Conservation (phyloP, 1,140 invertebrate species). For the Eupristina koningsbergeri region DNA sequence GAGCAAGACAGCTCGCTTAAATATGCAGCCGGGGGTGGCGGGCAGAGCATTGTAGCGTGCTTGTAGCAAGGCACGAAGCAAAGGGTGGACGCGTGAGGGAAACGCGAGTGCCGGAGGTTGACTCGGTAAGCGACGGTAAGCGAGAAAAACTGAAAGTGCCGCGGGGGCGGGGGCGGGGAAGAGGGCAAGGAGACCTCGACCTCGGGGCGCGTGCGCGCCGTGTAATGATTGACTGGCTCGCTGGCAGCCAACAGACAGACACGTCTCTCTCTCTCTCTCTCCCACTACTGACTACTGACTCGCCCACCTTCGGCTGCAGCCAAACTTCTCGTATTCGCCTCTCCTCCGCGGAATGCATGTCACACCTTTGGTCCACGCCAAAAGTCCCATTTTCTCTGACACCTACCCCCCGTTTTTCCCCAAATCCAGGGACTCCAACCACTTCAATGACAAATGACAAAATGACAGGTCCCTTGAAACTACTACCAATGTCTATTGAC, state of each 20-base stretch:
- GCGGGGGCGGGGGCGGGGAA: background rate
- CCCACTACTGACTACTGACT: conserved; percentile 4
- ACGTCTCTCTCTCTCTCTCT: conserved; percentile 54
- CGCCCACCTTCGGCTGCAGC: conserved; percentile 1
- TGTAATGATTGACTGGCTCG: conserved; percentile 75
- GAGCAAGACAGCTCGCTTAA: conserved; percentile 72
- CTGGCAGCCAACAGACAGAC: conserved; percentile 75
- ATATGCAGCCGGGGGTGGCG: conserved; percentile 64
- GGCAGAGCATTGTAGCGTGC: conserved; percentile 68
- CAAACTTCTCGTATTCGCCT: background rate
- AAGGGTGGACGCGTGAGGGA: conserved; percentile 65
- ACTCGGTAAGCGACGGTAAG: conserved; percentile 6
- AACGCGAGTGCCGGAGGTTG: conserved; percentile 61
- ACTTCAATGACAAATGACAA: too few species aligned
- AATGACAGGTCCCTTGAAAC: too few species aligned
- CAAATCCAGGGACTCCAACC: too few species aligned
- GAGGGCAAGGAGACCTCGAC: conserved; percentile 43
- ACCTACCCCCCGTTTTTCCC: too few species aligned
- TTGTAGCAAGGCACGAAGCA: conserved; percentile 66
- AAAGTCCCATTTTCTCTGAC: too few species aligned
- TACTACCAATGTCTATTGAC: too few species aligned
- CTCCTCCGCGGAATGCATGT: background rate
- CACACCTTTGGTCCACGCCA: too few species aligned
- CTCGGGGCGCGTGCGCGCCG: conserved; percentile 68
- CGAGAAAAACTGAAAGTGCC: background rate